phyloP scores from a whole-genome alignment of 2,888 invertebrate species.

The Thumatha senex region DNA sequence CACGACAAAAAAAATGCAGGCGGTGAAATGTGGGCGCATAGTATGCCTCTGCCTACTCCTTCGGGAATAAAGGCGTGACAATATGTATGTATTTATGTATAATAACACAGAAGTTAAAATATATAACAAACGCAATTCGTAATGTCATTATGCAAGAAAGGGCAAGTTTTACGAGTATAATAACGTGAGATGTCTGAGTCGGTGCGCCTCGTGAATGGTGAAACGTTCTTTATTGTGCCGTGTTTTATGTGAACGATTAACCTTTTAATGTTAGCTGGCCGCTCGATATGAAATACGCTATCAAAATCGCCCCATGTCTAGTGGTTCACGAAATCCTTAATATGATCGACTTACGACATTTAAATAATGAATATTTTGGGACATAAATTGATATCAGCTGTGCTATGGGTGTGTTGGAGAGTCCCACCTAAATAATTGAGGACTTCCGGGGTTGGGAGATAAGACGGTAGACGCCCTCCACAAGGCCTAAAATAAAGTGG shows the following conservation, averaged over 20 bases:
- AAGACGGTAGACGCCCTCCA: no score
- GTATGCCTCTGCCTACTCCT: no score
- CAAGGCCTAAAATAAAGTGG: no score
- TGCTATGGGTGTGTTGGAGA: no score
- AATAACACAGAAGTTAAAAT: constrained; percentile 73
- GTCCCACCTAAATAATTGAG: no score
- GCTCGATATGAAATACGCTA: constrained; percentile 58
- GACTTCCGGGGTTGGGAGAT: no score
- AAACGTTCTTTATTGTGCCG: constrained; percentile 78
- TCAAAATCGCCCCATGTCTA: constrained; percentile 28
- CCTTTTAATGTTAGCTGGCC: constrained; percentile 76
- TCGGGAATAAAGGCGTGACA: no score
- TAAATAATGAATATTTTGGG: no score
- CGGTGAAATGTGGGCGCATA: no score
- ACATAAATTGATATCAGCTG: no score
- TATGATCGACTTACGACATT: not conserved
- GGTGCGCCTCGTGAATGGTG: constrained; percentile 73
- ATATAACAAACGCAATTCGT: constrained; percentile 81
- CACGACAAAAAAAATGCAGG: no score
- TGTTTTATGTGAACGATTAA: constrained; percentile 82
- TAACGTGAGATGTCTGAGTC: constrained; percentile 81
- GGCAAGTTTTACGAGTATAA: constrained; percentile 82
- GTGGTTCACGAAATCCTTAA: not conserved
- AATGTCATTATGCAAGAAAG: constrained; percentile 83
- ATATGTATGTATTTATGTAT: no score